These are phyloP conservation scores for Nasonia longicornis DNA, from an alignment of 1,140 invertebrate species.

Conservation along the genomic window DNA sequence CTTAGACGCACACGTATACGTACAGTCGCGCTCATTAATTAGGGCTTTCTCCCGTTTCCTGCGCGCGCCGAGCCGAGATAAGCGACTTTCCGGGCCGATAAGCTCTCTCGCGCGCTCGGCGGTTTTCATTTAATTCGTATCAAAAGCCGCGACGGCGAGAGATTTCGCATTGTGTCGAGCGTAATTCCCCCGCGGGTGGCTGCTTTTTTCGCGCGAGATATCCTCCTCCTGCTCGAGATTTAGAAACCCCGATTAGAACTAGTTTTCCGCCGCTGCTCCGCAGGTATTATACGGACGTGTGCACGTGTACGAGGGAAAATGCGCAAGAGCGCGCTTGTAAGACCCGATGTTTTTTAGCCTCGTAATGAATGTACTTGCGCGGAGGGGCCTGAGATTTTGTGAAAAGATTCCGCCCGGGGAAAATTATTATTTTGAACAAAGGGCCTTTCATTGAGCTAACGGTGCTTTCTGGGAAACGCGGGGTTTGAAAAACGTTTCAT, in stretches of 20 bases:
- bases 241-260: slow-evolving; percentile 27
- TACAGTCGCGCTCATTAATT: slow-evolving; percentile 11
- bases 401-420: background rate
- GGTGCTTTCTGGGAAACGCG: background rate
- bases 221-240: slow-evolving; percentile 17
- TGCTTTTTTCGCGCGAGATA: background rate
- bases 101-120: background rate
- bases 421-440: slow-evolving; percentile 18
- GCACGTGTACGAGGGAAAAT: background rate
- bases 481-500: slow-evolving; percentile 9
- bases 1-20: background rate
- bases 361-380: background rate
- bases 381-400: slow-evolving; percentile 8
- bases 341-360: background rate
- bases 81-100: slow-evolving; percentile 13
- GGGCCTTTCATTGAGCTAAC: background rate
- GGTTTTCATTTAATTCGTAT: slow-evolving; percentile 22
- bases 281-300: background rate
- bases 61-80: slow-evolving; percentile 10
- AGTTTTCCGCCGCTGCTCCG: background rate
- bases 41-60: slow-evolving; percentile 38
- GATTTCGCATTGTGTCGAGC: background rate
- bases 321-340: background rate
- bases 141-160: background rate
- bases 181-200: background rate